These are phyloP conservation scores for Automeris io DNA, from an alignment of 2,888 invertebrate species.

Conservation along the genomic window DNA sequence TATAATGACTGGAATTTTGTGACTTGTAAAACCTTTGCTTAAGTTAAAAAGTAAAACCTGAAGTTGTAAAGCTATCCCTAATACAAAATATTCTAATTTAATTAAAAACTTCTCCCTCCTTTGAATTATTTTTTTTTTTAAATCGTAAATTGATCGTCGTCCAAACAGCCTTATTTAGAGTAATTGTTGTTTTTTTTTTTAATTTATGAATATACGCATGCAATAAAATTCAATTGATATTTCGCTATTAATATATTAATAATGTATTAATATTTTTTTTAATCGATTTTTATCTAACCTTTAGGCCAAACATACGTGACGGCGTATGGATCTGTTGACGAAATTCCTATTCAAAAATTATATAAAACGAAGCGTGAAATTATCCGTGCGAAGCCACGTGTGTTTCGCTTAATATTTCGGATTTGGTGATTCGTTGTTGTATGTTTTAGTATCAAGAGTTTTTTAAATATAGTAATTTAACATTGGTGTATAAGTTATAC, in stretches of 20 bases:
- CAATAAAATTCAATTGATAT: constrained; percentile 71
- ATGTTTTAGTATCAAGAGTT: constrained; percentile 44
- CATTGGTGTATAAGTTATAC: constrained; percentile 40
- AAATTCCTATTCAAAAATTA: too few species aligned
- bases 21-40: too few species aligned
- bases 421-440: constrained; percentile 47
- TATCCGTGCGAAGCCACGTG: constrained; percentile 2
- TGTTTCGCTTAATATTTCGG: constrained; percentile 22
- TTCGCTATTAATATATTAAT: constrained; percentile 55
- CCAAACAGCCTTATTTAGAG: constrained; percentile 58
- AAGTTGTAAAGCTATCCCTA: too few species aligned
- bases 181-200: constrained; percentile 62
- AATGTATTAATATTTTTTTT: constrained; percentile 35
- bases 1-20: too few species aligned
- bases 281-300: constrained; percentile 33
- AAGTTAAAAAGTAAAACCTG: too few species aligned
- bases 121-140: constrained; percentile 18
- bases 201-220: constrained; percentile 59
- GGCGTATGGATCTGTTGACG: background rate
- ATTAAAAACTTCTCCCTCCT: too few species aligned
- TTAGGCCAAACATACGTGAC: constrained; percentile 28
- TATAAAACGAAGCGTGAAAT: too few species aligned
- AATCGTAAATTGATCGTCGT: constrained; percentile 36
- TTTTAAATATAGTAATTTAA: constrained; percentile 32
- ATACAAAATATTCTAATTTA: too few species aligned